These are phyloP conservation scores for Garra rufa DNA, from an alignment of 2,113 vertebrate species.

Conservation along the genomic window DNA sequence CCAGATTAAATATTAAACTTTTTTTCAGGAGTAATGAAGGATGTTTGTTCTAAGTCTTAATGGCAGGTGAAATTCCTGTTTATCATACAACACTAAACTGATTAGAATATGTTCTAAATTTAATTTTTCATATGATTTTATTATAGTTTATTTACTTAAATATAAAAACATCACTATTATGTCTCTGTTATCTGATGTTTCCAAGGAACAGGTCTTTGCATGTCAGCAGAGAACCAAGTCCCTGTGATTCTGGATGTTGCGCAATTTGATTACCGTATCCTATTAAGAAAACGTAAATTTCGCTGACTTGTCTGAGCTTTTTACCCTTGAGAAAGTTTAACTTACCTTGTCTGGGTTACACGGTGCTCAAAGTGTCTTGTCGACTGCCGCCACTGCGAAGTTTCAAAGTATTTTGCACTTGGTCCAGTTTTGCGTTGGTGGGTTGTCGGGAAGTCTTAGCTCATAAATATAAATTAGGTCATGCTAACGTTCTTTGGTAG, in stretches of 20 bases:
- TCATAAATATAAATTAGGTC: conserved; percentile 13
- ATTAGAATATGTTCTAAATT: not conserved
- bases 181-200: not conserved
- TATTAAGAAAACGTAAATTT: not conserved
- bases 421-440: not conserved
- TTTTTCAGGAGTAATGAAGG: not conserved
- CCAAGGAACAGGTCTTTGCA: not conserved
- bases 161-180: not conserved
- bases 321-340: not conserved
- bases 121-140: not conserved
- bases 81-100: not conserved
- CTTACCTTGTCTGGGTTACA: conserved; percentile 15
- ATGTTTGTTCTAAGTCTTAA: not conserved
- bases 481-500: not conserved
- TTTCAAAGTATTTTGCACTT: not conserved
- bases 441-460: not conserved
- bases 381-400: not conserved
- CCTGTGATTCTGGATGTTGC: not conserved
- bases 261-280: not conserved
- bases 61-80: not conserved
- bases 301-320: not conserved
- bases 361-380: not conserved
- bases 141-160: not conserved
- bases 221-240: not conserved
- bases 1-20: conserved; percentile 1